Conservation (phyloP, 30 jellyfish, hydroid and myxozoan genomes). For the Pelagia noctiluca region DNA sequence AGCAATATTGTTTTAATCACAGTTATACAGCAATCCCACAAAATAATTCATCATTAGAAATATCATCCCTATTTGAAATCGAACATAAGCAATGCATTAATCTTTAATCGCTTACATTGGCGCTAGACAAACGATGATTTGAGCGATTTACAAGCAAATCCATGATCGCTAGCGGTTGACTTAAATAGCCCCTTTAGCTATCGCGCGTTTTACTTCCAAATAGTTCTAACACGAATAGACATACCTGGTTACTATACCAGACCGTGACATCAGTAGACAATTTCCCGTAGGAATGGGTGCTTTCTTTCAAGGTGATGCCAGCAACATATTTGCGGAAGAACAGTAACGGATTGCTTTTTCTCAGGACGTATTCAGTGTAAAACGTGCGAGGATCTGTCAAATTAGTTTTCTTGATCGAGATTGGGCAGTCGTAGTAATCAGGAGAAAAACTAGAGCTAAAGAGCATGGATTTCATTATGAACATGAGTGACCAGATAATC, state of each 20-base stretch:
- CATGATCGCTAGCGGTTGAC: too few species aligned
- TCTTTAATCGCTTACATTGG: too few species aligned
- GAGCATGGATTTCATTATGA: too few species aligned
- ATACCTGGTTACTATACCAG: conserved; percentile 57
- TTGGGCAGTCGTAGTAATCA: conserved; percentile 26
- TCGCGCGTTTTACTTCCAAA: not conserved
- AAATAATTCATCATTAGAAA: too few species aligned
- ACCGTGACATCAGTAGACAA: conserved; percentile 19
- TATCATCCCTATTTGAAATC: too few species aligned
- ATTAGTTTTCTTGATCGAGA: conserved; percentile 4
- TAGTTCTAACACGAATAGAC: not conserved
- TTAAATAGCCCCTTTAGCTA: too few species aligned
- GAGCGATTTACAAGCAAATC: too few species aligned
- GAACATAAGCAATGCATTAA: too few species aligned
- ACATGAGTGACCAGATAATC: too few species aligned
- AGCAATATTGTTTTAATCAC: too few species aligned
- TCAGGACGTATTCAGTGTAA: conserved; percentile 45
- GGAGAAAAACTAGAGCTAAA: not conserved
- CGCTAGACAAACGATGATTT: too few species aligned
- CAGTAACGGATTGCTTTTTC: conserved; percentile 38
- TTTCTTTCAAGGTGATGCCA: conserved; percentile 37
- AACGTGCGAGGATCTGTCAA: conserved; percentile 38
- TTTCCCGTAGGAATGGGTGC: not conserved
- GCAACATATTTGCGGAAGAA: conserved; percentile 45
- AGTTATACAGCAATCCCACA: too few species aligned